Percentiles rank a stretch among this genome's conserved stretches.
Evolutionary conservation across 2,797 vertebrate genomes (phyloP).

Genomic region (Hippoglossus hippoglossus): DNA sequence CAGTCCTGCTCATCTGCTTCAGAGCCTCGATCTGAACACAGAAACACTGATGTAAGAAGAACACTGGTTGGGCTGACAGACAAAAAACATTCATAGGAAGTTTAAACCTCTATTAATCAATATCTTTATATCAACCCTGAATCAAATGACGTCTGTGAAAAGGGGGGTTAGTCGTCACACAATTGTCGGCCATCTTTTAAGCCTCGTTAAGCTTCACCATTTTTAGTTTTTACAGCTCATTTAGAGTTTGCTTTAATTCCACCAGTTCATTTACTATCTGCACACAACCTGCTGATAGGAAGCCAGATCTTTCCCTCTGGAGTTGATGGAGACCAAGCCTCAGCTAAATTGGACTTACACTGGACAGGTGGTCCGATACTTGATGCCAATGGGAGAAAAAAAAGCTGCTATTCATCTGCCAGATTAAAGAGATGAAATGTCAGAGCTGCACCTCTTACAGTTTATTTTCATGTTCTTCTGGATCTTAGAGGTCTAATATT

Average conservation of each 20-base stretch:
- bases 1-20: conserved; percentile 88
- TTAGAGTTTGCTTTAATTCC: neutral
- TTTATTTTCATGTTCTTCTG: neutral
- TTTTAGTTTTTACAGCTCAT: neutral
- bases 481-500: neutral
- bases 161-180: neutral
- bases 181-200: neutral
- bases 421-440: neutral
- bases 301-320: conserved; percentile 3
- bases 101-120: too few relatives aligned
- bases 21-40: conserved; percentile 90
- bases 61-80: neutral
- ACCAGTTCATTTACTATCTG: neutral
- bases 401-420: neutral
- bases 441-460: too few relatives aligned
- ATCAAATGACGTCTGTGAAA: neutral
- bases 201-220: neutral
- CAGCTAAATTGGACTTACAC: neutral
- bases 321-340: neutral
- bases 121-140: too few relatives aligned
- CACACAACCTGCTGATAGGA: neutral
- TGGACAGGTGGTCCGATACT: neutral
- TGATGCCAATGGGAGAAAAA: neutral
- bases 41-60: neutral
- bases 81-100: neutral